A percentile compares a stretch with the other conserved stretches of the same genome.
These are phyloP conservation scores for Odocoileus virginianus DNA, from an alignment of 2,113 vertebrate species.

Conservation along the genomic window DNA sequence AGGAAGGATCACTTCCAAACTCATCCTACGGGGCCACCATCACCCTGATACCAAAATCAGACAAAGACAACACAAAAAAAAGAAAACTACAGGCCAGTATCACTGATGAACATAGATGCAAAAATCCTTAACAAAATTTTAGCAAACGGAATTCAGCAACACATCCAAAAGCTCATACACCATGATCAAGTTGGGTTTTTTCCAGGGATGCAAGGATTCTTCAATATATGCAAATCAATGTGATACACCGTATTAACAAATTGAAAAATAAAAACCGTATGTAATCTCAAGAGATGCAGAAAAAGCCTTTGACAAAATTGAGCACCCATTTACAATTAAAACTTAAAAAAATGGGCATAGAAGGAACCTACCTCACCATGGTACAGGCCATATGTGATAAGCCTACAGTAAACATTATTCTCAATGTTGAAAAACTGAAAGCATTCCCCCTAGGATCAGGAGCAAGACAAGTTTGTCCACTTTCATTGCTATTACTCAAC, in stretches of 20 bases:
- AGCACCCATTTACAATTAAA: not conserved
- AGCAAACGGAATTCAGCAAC: not conserved
- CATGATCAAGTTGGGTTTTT: not conserved
- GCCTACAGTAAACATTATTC: not conserved
- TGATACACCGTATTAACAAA: not conserved
- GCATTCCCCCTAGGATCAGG: not conserved
- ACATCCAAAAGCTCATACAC: not conserved
- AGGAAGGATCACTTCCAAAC: not conserved
- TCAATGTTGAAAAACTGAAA: not conserved
- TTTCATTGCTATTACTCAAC: not conserved
- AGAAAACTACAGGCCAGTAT: not conserved
- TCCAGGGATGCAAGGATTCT: not conserved
- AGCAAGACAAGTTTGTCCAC: not conserved
- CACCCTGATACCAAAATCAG: not conserved
- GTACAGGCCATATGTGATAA: not conserved
- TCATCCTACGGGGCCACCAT: not conserved
- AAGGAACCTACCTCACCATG: not conserved
- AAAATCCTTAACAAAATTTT: not conserved
- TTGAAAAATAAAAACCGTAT: not conserved
- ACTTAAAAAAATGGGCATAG: not conserved
- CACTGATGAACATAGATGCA: not conserved
- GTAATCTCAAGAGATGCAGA: not conserved
- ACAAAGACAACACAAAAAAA: not conserved
- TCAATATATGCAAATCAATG: not conserved
- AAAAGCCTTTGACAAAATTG: not conserved